Conservation (phyloP, 2,888 invertebrate species). For the Caenorhabditis sp. region DNA sequence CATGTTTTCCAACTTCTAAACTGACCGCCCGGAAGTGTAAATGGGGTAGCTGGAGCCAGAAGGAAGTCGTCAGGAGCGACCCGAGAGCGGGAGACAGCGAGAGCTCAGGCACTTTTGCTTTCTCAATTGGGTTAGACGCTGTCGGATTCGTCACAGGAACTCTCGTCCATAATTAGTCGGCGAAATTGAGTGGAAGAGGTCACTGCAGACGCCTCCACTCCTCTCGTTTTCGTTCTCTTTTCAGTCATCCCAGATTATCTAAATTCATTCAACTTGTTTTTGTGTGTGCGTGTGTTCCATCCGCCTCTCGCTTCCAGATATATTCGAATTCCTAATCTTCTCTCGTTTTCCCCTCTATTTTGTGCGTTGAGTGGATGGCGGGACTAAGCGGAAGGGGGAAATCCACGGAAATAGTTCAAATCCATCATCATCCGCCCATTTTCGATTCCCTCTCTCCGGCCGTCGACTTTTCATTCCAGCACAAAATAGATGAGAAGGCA, state of each 20-base stretch:
- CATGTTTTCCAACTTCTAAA: slow-evolving; percentile 12
- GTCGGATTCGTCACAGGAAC: not conserved
- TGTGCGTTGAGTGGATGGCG: not conserved
- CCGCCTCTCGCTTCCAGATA: slow-evolving; percentile 45
- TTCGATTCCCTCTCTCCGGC: slow-evolving; percentile 23
- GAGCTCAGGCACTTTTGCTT: no score
- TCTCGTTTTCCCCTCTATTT: slow-evolving; percentile 5
- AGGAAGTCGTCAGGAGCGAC: slow-evolving; percentile 25
- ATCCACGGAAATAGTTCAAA: slow-evolving; percentile 53
- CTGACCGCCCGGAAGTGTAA: slow-evolving; percentile 44
- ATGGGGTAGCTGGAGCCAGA: slow-evolving; percentile 25
- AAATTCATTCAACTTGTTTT: slow-evolving; percentile 27
- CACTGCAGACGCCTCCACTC: not conserved
- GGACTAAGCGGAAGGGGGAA: slow-evolving; percentile 31
- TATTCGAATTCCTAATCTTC: slow-evolving; percentile 42
- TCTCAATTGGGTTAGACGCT: slow-evolving; percentile 3
- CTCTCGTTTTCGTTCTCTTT: not conserved
- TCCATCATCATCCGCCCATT: slow-evolving; percentile 48
- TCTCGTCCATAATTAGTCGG: slow-evolving; percentile 33
- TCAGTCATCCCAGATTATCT: slow-evolving; percentile 41
- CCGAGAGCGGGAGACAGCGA: not conserved
- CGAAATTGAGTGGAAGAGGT: slow-evolving; percentile 48
- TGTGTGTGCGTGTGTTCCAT: slow-evolving; percentile 30
- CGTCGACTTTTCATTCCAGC: slow-evolving; percentile 25
- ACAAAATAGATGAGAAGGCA: slow-evolving; percentile 39